These are phyloP conservation scores for Romanogobio albipinnatus DNA, from an alignment of 2,113 vertebrate species.

Conservation along the genomic window DNA sequence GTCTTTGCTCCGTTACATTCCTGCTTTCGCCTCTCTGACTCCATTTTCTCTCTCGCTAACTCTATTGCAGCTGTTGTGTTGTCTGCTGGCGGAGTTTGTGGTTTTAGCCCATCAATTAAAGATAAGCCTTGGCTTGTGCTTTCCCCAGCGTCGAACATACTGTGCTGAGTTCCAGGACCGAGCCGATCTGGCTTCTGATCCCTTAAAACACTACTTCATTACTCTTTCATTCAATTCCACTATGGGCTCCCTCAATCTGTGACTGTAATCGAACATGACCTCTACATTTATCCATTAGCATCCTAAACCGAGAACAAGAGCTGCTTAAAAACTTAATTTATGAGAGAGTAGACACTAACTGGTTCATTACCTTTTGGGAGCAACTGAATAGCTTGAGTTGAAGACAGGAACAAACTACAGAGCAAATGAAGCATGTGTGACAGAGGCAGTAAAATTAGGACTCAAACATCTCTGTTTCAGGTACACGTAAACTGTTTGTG, in stretches of 20 bases:
- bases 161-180: constrained; percentile 7
- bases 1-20: not conserved
- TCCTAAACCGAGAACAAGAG: constrained; percentile 44
- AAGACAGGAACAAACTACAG: not conserved
- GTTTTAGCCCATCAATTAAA: constrained; percentile 46
- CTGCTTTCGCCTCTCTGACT: not conserved
- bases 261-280: constrained; percentile 44
- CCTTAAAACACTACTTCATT: constrained; percentile 46
- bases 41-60: not conserved
- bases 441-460: not conserved
- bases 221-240: constrained; percentile 44
- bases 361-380: constrained; percentile 39
- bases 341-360: constrained; percentile 31
- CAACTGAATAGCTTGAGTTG: not conserved
- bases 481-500: not conserved
- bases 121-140: constrained; percentile 34
- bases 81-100: constrained; percentile 1
- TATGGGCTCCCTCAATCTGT: constrained; percentile 19
- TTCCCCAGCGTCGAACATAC: constrained; percentile 22
- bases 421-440: not conserved
- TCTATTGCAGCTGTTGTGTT: constrained; percentile 58
- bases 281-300: constrained; percentile 47
- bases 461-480: not conserved
- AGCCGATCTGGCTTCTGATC: constrained; percentile 35
- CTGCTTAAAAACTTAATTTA: constrained; percentile 45